phyloP scores from a whole-genome alignment of 2,888 invertebrate genomes.

The Zaprionus lineosus region DNA sequence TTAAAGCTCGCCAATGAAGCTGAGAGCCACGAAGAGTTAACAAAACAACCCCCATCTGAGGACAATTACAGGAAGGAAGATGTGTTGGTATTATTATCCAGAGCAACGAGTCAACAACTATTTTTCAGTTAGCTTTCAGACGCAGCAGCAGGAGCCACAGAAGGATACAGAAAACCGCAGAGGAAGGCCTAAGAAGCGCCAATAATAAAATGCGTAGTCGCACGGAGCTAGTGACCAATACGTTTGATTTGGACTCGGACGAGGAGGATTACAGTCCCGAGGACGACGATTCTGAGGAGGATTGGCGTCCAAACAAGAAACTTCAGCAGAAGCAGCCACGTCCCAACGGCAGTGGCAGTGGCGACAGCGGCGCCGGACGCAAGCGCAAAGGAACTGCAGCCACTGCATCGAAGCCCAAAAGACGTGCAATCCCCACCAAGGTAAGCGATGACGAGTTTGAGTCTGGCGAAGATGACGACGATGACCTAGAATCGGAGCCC shows the following conservation, averaged over 20 bases:
- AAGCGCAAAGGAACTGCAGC: constrained; percentile 52
- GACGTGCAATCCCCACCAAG: constrained; percentile 60
- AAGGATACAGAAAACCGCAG: constrained; percentile 11
- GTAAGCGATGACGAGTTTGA: constrained; percentile 71
- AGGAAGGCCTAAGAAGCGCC: too few species aligned
- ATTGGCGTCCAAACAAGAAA: constrained; percentile 81
- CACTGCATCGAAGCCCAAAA: constrained; percentile 68
- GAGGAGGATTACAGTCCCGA: constrained; percentile 82
- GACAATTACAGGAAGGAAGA: constrained; percentile 21
- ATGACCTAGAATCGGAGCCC: constrained; percentile 61
- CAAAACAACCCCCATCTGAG: constrained; percentile 44
- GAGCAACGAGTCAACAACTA: constrained; percentile 53
- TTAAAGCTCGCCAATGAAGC: constrained; percentile 37
- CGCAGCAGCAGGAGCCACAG: constrained; percentile 39
- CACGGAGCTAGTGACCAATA: constrained; percentile 82
- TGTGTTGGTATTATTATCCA: constrained; percentile 43
- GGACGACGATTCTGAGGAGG: constrained; percentile 82
- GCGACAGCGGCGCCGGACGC: constrained; percentile 54
- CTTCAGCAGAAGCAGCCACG: constrained; percentile 69
- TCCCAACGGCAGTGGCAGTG: constrained; percentile 31
- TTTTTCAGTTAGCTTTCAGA: constrained; percentile 58
- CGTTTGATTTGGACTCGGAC: constrained; percentile 80
- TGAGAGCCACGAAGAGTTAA: constrained; percentile 20
- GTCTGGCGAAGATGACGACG: constrained; percentile 55
- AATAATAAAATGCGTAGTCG: constrained; percentile 80